These are phyloP conservation scores for Epizoanthus scotinus DNA, from an alignment of 92 coral and sea anemone genomes.

Conservation along the genomic window DNA sequence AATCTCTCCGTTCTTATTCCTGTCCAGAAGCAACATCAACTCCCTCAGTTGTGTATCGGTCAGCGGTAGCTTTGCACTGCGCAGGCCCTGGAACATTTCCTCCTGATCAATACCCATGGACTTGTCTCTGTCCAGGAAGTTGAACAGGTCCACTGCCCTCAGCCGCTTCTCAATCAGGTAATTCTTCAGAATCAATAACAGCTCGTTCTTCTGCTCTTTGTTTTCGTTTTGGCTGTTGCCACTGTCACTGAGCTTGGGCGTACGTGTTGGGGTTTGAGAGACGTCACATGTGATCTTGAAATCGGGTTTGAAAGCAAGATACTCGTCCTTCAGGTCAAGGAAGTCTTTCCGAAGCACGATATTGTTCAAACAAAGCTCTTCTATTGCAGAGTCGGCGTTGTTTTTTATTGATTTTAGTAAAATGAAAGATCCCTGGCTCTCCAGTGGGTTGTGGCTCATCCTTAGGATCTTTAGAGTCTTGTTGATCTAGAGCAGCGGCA, in stretches of 20 bases:
- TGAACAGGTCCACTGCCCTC: conserved; percentile 76
- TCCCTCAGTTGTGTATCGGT: conserved; percentile 54
- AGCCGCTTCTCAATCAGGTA: conserved; percentile 62
- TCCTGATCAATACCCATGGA: conserved; percentile 47
- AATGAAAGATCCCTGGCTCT: conserved; percentile 56
- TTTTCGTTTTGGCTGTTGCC: conserved; percentile 24
- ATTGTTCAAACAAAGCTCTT: conserved; percentile 63
- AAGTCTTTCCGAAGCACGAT: conserved; percentile 52
- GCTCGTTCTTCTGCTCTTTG: conserved; percentile 43
- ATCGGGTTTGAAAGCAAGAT: conserved; percentile 36
- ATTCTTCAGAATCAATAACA: conserved; percentile 57
- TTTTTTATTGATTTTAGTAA: conserved; percentile 57
- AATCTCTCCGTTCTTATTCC: conserved; percentile 61
- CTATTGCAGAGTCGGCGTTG: conserved; percentile 56
- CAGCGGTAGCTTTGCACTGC: conserved; percentile 58
- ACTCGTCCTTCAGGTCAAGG: conserved; percentile 14
- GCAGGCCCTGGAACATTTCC: conserved; percentile 65
- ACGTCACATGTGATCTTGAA: conserved; percentile 42
- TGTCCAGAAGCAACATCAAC: conserved; percentile 61
- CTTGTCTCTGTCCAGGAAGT: conserved; percentile 72
- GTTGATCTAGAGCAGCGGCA: conserved; percentile 34
- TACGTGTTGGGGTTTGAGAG: conserved; percentile 31
- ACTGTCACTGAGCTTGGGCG: conserved; percentile 8
- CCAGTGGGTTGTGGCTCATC: conserved; percentile 65
- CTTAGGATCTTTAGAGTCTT: conserved; percentile 51